phyloP scores from a whole-genome alignment of 2,888 invertebrate species.

The Schizotus pectinicornis region DNA sequence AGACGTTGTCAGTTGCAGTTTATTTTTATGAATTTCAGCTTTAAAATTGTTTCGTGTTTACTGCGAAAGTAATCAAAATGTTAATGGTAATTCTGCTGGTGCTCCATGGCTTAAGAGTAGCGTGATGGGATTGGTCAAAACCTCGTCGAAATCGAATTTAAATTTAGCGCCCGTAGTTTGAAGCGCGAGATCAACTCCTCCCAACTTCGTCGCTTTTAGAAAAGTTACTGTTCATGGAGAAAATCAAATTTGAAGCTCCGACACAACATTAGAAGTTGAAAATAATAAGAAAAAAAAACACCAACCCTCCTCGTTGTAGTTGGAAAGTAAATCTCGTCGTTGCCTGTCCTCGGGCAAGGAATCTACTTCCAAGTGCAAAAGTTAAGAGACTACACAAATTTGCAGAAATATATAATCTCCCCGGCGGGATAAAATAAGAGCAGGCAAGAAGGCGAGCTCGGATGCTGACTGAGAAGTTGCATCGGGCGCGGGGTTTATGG shows the following conservation, averaged over 20 bases:
- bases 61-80: too few species aligned
- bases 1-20: too few species aligned
- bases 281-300: constrained; percentile 25
- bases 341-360: constrained; percentile 33
- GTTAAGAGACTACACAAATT: constrained; percentile 37
- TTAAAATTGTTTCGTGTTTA: too few species aligned
- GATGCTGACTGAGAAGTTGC: constrained; percentile 4
- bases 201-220: constrained; percentile 31
- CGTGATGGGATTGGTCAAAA: too few species aligned
- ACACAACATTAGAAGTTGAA: constrained; percentile 31
- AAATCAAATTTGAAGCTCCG: constrained; percentile 35
- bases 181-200: constrained; percentile 2
- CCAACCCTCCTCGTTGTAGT: constrained; percentile 17
- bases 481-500: not conserved
- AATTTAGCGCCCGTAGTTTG: too few species aligned
- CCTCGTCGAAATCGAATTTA: too few species aligned
- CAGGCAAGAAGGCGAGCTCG: constrained; percentile 9
- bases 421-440: constrained; percentile 34
- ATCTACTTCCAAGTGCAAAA: constrained; percentile 38
- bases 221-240: constrained; percentile 32
- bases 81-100: too few species aligned
- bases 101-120: too few species aligned
- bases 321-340: constrained; percentile 29
- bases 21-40: too few species aligned
- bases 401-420: constrained; percentile 38